These are phyloP conservation scores for Parthenolecanium corni DNA, from an alignment of 2,888 invertebrate species.

Conservation along the genomic window DNA sequence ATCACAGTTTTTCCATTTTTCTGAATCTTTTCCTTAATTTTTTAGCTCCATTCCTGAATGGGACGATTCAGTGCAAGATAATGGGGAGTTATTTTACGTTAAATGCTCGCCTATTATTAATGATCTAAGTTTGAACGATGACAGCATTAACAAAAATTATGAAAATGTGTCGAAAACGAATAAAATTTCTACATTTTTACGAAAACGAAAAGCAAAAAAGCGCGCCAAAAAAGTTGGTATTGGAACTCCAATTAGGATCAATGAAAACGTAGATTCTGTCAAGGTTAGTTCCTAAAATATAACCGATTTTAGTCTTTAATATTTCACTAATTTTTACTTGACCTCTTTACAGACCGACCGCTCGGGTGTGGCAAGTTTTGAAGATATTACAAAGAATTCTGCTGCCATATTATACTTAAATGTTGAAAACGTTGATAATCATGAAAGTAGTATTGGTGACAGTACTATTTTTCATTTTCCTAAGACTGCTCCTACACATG, in stretches of 20 bases:
- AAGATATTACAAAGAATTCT: neutral
- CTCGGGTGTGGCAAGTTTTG: neutral
- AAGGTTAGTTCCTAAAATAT: no score
- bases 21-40: slow-evolving; percentile 17
- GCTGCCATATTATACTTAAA: neutral
- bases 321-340: neutral
- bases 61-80: slow-evolving; percentile 52
- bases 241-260: no score
- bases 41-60: slow-evolving; percentile 55
- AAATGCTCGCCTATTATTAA: slow-evolving; percentile 27
- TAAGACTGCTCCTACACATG: slow-evolving; percentile 3
- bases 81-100: slow-evolving; percentile 53
- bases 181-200: slow-evolving; percentile 10
- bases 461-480: slow-evolving; percentile 8
- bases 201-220: neutral
- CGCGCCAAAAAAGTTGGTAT: neutral
- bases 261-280: neutral
- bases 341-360: neutral
- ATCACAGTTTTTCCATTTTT: no score
- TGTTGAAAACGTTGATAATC: neutral
- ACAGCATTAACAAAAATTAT: neutral
- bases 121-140: neutral
- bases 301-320: no score
- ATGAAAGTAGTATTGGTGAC: neutral
- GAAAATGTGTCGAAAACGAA: neutral